Base-by-base conservation (phyloP, 2,113 vertebrate genomes). In the Nerophis lumbriciformis region DNA sequence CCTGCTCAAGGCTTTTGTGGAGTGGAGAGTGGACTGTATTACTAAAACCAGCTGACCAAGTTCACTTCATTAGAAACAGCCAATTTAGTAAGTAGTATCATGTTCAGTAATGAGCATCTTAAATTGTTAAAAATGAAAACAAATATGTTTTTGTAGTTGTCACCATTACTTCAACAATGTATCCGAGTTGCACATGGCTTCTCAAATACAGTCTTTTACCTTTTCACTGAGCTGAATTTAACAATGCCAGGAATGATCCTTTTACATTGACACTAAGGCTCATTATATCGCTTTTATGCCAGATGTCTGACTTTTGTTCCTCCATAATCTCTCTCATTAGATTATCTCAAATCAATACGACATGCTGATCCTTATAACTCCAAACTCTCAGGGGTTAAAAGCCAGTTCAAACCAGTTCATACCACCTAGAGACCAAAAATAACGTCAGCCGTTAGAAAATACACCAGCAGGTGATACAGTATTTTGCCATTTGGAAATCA, bases 271-370 rank as follows among this genome's bases (percentile, higher is more conserved):
- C 68, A 74, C 63, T 39, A 12, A 54, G n/a, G 49, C 73, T 82
- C 65, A 66, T 61, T 79, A 68, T 77, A 70, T 68, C 58, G 69
- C 70, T 63, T 19, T 44, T 35, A 5, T 48, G 56, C 57, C 62
- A 61, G 57, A 66, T 73, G 67, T 73, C 75, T 77, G 56, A 11
- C 10, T 21, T 60, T 15, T 63, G 56, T 64, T 54, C 64, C 54
- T 48, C 14, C 8, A 56, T 39, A 21, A 15, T 52, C 10, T 35
- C 64, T 68, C 69, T 82, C 56, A 68, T 71, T 74, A 62, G 47
- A 70, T 78, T 49, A 73, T 71, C 58, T 65, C 51, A 36, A 66
- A 77, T 78, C 82, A 78, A 83, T 81, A 61, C 52, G 4, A 14
- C 55, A 58, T 1, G 10, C 16, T 47, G 48, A 21, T 80, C 44